Percentiles rank a stretch among this genome's conserved stretches.
Evolutionary conservation across 2,113 vertebrate species (phyloP).

Genomic region (Limnothrissa miodon): DNA sequence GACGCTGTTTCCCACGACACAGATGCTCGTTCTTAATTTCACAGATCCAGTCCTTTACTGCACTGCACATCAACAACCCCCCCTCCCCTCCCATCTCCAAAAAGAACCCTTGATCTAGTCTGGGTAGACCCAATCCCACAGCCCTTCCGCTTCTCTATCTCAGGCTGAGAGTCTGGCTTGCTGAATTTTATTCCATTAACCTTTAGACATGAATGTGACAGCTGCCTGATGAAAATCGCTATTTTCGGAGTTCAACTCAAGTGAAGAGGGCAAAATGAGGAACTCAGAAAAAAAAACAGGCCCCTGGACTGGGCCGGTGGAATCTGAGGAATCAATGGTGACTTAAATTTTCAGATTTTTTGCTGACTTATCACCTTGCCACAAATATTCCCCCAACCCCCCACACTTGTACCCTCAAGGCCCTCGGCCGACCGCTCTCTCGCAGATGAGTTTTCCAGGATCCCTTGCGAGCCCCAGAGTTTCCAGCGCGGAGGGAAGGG

Average conservation of each 20-base stretch:
- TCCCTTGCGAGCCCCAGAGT: conserved; percentile 10
- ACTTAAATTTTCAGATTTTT: conserved; percentile 48
- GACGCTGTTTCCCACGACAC: conserved; percentile 62
- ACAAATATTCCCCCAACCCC: conserved; percentile 39
- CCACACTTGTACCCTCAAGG: not conserved
- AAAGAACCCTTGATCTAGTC: not conserved
- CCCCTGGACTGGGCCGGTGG: conserved; percentile 34
- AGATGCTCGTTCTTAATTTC: not conserved
- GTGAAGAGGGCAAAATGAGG: not conserved
- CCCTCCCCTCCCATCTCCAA: not conserved
- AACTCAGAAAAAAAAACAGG: not conserved
- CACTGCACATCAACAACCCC: not conserved
- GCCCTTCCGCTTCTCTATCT: not conserved
- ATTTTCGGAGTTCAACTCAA: not conserved
- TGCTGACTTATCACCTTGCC: conserved; percentile 50
- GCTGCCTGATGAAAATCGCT: not conserved
- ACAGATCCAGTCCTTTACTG: conserved; percentile 24
- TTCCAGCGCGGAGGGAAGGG: conserved; percentile 11
- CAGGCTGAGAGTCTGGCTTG: not conserved
- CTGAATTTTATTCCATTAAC: conserved; percentile 14
- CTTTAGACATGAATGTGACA: conserved; percentile 12
- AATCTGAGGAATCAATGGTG: conserved; percentile 46
- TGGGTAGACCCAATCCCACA: not conserved
- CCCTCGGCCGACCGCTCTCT: conserved; percentile 34
- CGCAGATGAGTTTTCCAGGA: conserved; percentile 47